Evolutionary conservation across 2,888 invertebrate species (phyloP), one percentile per base, ranked within the genome.

Genomic region (Drosophila ezoana): DNA sequence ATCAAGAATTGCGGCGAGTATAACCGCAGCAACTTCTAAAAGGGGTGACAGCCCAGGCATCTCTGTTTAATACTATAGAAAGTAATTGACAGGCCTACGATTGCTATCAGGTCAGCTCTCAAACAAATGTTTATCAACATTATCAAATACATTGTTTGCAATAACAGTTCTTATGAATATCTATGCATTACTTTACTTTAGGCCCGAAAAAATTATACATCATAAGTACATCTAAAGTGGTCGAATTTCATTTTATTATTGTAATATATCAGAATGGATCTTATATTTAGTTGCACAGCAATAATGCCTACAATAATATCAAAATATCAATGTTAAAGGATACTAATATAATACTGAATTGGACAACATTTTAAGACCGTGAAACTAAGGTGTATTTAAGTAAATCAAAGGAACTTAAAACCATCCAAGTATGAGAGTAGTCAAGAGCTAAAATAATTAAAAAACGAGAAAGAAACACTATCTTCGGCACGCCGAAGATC

Each of bases 41-140:
- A 4, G 20, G 20, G 11, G 2, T 1, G 38, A 8, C n/a, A 41
- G 18, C 4, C 16, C 9, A 4, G 20, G 2, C 16, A 13, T n/a
- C n/a, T n/a, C n/a, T n/a, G n/a, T n/a, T n/a, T n/a, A n/a, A 14
- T 3, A 8, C 9, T 11, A 16, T 33, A 11, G 9, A 5, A 38
- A 3, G 5, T 18, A 1, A 18, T 18, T 18, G 18, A n/a, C 18
- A 1, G 10, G 0, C 14, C 13, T n/a, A 40, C 8, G 10, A 9
- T 14, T n/a, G 9, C 9, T 8, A 9, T 20, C 4, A 20, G 20
- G 0, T 16, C 16, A 9, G 14, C 14, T 40, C 14, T 40, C 10
- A 3, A 10, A 18, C 0, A 40, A 0, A 11, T 48, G 72, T 76
- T 76, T 40, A 64, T 56, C 69, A 54, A 35, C 49, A 44, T 48